phyloP scores from a whole-genome alignment of 2,888 invertebrate genomes.

The Artemia sinica region DNA sequence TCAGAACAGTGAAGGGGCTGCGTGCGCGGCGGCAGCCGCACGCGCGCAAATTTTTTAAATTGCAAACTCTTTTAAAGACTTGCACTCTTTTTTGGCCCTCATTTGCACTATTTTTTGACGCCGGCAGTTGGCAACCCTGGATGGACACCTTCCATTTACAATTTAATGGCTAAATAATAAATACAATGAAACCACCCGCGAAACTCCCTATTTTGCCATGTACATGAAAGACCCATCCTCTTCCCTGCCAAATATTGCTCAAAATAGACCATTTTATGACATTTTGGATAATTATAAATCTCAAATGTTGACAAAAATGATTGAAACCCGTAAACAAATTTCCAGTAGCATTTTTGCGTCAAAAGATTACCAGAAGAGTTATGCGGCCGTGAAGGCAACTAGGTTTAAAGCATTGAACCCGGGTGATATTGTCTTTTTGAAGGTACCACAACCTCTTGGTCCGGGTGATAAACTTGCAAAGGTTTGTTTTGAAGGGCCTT shows the following conservation, averaged over 20 bases:
- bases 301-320: background rate
- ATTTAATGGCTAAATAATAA: background rate
- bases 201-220: background rate
- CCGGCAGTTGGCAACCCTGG: no score
- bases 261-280: background rate
- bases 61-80: no score
- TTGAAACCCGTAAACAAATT: background rate
- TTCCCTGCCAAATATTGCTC: background rate
- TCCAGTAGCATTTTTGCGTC: background rate
- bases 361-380: background rate
- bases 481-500: background rate
- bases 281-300: background rate
- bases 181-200: background rate
- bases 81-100: no score
- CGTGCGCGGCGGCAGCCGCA: no score
- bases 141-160: background rate
- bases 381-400: rapidly evolving
- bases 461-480: background rate
- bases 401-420: background rate
- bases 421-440: background rate
- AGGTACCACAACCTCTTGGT: background rate
- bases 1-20: no score
- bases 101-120: no score
- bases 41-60: no score
- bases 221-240: background rate